phyloP scores from a whole-genome alignment of 92 coral and sea anemone species.

The Zoanthus sociatus region DNA sequence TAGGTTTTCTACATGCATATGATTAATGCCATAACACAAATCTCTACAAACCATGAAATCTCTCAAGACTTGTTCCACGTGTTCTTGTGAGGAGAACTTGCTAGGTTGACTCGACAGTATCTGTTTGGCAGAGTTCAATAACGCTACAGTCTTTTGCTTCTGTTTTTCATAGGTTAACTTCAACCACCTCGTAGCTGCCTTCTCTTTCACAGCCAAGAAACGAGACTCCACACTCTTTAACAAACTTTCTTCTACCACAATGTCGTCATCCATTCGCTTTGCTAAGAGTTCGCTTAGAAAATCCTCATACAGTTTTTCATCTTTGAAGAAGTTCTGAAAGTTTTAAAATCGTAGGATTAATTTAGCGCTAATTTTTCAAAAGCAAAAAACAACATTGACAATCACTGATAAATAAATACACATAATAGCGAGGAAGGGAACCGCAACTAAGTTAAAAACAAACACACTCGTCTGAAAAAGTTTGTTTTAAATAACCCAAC shows the following conservation, averaged over 20 bases:
- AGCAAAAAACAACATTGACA: no score
- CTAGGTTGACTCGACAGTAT: conserved; percentile 73
- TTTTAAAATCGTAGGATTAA: neutral
- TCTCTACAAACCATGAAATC: conserved; percentile 77
- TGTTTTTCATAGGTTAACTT: conserved; percentile 72
- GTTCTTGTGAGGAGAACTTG: conserved; percentile 83
- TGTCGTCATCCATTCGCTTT: conserved; percentile 76
- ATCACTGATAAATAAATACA: no score
- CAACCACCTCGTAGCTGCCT: conserved; percentile 69
- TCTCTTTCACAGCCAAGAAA: conserved; percentile 71
- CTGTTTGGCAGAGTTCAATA: conserved; percentile 74
- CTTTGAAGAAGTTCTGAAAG: conserved; percentile 84
- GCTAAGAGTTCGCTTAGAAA: conserved; percentile 68
- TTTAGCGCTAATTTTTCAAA: no score
- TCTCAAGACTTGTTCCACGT: conserved; percentile 78
- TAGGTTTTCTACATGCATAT: no score
- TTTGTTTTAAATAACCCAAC: no score
- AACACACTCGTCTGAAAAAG: no score
- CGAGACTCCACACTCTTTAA: conserved; percentile 81
- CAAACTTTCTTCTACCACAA: conserved; percentile 79
- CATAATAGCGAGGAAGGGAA: no score
- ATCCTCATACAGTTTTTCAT: conserved; percentile 68
- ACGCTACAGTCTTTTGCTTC: neutral
- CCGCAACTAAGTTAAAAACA: no score
- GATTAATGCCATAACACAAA: neutral